These are phyloP conservation scores for Hemitrygon akajei DNA, from an alignment of 2,797 vertebrate genomes.

Conservation along the genomic window DNA sequence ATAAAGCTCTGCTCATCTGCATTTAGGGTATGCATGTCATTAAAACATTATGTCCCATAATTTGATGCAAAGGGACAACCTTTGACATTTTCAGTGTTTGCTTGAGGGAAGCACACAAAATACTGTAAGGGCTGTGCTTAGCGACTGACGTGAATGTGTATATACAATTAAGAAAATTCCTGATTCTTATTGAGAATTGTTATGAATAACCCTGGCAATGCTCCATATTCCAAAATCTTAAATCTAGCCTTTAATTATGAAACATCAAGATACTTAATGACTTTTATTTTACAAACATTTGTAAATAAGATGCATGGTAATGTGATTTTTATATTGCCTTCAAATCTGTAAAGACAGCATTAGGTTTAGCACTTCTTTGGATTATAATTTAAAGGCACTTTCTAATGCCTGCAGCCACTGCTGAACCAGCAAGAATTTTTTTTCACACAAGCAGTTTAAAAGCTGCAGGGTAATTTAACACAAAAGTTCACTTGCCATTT, in stretches of 20 bases:
- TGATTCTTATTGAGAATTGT: neutral
- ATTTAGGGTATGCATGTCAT: slow-evolving; percentile 8
- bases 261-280: neutral
- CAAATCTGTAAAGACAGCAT: slow-evolving; percentile 31
- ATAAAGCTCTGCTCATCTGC: neutral
- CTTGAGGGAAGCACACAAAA: neutral
- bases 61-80: slow-evolving; percentile 14
- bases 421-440: neutral
- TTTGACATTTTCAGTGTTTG: slow-evolving; percentile 19
- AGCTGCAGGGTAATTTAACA: slow-evolving; percentile 69
- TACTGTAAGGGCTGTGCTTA: neutral
- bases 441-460: slow-evolving; percentile 41
- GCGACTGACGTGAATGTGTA: slow-evolving; percentile 12
- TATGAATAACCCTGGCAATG: neutral
- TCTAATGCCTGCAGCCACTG: neutral
- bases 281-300: neutral
- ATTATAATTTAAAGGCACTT: slow-evolving; percentile 9
- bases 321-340: neutral
- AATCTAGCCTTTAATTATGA: neutral
- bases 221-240: neutral
- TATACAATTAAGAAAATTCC: slow-evolving; percentile 11
- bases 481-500: slow-evolving; percentile 86
- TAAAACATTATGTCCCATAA: slow-evolving; percentile 1
- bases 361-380: slow-evolving; percentile 7
- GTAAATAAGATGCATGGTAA: neutral